Conservation (phyloP, 2,113 vertebrate species). For the Peromyscus maniculatus region DNA sequence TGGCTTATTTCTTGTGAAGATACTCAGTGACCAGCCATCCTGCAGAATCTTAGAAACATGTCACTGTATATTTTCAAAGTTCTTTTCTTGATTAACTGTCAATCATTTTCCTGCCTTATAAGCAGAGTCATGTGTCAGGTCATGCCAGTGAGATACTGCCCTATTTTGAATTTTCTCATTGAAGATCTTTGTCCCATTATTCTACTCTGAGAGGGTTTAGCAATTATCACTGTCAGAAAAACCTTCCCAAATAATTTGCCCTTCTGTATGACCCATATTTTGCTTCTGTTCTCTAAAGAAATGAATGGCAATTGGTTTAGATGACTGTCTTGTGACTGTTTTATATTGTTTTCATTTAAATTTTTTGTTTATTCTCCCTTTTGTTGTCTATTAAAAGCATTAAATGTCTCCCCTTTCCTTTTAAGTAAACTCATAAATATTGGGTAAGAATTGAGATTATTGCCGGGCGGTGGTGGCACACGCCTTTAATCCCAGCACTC, state of each 20-base stretch:
- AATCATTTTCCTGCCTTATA: background rate
- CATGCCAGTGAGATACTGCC: background rate
- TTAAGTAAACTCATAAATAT: background rate
- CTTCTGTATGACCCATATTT: conserved; percentile 15
- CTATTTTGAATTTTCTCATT: background rate
- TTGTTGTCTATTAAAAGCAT: conserved; percentile 10
- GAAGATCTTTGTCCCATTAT: background rate
- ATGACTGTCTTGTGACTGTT: conserved; percentile 25
- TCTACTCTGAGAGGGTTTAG: background rate
- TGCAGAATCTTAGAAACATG: background rate
- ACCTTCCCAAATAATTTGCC: background rate
- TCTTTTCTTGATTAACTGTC: background rate
- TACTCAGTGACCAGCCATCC: background rate
- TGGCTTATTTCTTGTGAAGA: background rate
- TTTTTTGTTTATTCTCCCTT: conserved; percentile 25
- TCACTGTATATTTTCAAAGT: background rate
- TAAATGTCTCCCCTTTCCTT: background rate
- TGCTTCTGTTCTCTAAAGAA: conserved; percentile 10
- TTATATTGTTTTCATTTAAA: conserved; percentile 16
- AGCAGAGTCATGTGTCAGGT: background rate
- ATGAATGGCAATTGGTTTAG: background rate
- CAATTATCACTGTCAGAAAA: conserved; percentile 25
- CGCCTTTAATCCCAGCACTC: too few species aligned
- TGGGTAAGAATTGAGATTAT: background rate
- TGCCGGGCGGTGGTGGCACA: too few species aligned